Base-by-base conservation (phyloP, 1,140 invertebrate genomes). In the Varroa destructor region DNA sequence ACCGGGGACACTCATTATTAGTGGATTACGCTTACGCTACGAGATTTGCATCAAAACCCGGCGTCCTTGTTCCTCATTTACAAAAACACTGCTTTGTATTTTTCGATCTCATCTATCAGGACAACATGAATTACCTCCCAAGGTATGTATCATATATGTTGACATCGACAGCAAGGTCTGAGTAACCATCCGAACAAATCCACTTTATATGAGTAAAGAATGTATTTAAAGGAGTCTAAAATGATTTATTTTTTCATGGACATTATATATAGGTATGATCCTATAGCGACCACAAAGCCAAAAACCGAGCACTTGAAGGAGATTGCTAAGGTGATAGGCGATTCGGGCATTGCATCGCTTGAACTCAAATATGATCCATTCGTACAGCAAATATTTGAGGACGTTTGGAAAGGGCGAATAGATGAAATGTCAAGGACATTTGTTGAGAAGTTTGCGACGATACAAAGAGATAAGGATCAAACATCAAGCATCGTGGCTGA, bases 81-180 rank as follows among this genome's bases (percentile, higher is more conserved):
- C 40, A 40, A 4, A 67, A 67, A 67, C 61, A 40, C 37, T 67
- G 61, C 61, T 67, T 67, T 37, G 61, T 67, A 1, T 67, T 43
- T 37, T 67, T 36, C 46, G 61, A 67, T 8, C 12, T 67, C 40
- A 46, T 67, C 14, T 40, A 67, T 8, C 40, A 67, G 37, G 61
- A 67, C 8, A 67, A 67, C 46, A n/a, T 67, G 40, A 67, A 67
- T 8, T 67, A 67, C 8, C 37, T 67, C 12, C 61, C 61, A 12
- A 51, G 8, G 46, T 51, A 5, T 5, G 46, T 51, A 51, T 8
- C 8, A 8, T 8, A 51, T 8, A 5, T 51, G 46, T 8, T 8
- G 46, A 51, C 8, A 51, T 51, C 8, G 46, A 51, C 4, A 8
- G 46, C 46, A 8, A 51, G 46, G 46, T 51, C 46, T 8, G 4